Base-by-base conservation (phyloP, 1,140 invertebrate genomes). In the Drosophila suzukii region DNA sequence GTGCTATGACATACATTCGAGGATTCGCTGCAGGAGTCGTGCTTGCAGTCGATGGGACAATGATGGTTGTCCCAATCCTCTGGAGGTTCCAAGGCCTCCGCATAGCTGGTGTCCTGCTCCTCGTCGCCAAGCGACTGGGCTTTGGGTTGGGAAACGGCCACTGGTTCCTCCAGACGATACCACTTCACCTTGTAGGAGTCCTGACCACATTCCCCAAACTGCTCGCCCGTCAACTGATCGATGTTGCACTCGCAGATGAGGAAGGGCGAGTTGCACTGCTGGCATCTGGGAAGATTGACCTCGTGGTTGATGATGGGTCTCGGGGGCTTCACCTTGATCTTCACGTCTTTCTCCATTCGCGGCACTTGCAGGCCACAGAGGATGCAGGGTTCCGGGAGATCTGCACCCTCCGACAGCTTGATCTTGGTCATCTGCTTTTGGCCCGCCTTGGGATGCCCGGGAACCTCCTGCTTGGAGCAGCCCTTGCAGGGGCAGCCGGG, bases 181-280 rank as follows among this genome's bases (percentile, higher is more conserved):
- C 84, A 88, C 20, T 75, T 83, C 8, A 88, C 84, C 56, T 88
- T 89, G 47, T 88, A 88, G 13, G 84, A 88, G n/a, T 88, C 84
- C 66, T 89, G 84, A 15, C 84, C 84, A 12, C 84, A 88, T 17
- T 88, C 84, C 0, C 84, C 84, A 11, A 66, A 89, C 74, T 72
- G 32, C 36, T 90, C 77, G 6, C 84, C 84, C 0, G 84, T 89
- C 55, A 78, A 12, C 58, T 84, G 80, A 32, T 89, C 84, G 17
- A 89, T 84, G 62, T 81, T 84, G 70, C 84, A 88, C 51, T 88
- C 84, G 15, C 84, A 88, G 70, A 88, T 89, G 4, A 88, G 79
- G 32, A 77, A 68, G 38, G 84, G 84, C 6, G 80, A 75, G 43
- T 89, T 75, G 77, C 84, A 89, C n/a, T 58, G 43, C 27, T 34